Evolutionary conservation across 92 coral and sea anemone species (phyloP).

Genomic region (Meandrina meandrites): DNA sequence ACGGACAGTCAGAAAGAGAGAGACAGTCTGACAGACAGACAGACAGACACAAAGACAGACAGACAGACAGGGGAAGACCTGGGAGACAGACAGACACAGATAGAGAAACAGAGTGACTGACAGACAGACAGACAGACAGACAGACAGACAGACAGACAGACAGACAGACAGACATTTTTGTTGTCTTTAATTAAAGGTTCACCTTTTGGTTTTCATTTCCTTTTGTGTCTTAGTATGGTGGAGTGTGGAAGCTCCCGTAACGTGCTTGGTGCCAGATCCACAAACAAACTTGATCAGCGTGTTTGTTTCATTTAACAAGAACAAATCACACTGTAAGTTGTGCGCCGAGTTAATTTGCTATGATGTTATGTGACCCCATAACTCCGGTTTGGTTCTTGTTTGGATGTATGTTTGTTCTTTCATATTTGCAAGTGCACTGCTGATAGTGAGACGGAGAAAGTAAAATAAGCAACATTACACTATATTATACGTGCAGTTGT

Average conservation of each 20-base stretch:
- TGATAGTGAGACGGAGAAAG: no score
- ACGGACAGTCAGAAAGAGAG: background rate
- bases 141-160: background rate
- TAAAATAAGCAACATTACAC: no score
- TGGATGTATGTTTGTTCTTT: no score
- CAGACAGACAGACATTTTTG: background rate
- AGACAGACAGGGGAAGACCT: background rate
- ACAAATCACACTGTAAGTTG: conserved; percentile 83
- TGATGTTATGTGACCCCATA: background rate
- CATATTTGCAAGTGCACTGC: no score
- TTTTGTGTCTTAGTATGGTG: conserved; percentile 66
- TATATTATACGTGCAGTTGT: no score
- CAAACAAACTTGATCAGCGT: conserved; percentile 68
- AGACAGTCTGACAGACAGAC: background rate
- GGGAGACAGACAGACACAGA: background rate
- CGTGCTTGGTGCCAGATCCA: conserved; percentile 75
- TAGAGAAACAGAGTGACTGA: background rate
- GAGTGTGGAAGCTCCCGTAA: conserved; percentile 81
- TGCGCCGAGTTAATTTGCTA: background rate
- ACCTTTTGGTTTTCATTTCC: background rate
- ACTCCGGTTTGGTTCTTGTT: no score
- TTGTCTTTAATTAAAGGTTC: background rate
- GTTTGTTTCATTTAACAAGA: conserved; percentile 61
- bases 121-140: background rate
- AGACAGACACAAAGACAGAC: background rate